These are phyloP conservation scores for Sipunculus nudus DNA, from an alignment of 2,888 invertebrate species.

Conservation along the genomic window DNA sequence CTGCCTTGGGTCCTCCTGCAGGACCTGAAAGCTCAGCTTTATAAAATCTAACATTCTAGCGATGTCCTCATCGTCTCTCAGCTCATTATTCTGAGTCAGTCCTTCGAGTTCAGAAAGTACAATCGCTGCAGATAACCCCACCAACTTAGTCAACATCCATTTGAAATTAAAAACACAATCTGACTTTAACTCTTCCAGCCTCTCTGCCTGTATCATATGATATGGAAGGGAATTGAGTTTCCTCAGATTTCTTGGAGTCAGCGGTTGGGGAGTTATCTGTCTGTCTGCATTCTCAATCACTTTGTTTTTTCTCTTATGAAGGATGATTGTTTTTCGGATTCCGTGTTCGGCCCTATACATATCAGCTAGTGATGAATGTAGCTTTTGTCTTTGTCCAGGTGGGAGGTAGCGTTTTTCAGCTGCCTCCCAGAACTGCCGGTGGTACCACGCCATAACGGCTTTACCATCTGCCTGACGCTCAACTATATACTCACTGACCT, in stretches of 20 bases:
- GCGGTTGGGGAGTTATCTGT: constrained; percentile 24
- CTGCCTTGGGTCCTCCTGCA: constrained; percentile 21
- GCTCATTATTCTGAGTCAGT: not conserved
- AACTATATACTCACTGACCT: constrained; percentile 45
- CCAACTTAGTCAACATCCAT: constrained; percentile 24
- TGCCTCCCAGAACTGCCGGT: constrained; percentile 46
- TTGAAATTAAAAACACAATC: constrained; percentile 30
- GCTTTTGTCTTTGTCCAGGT: too few relatives aligned
- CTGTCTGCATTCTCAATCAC: constrained; percentile 36
- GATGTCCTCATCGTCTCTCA: constrained; percentile 8
- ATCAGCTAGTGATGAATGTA: constrained; percentile 31
- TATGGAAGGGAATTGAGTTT: constrained; percentile 35
- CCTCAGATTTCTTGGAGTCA: constrained; percentile 24
- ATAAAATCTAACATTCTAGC: constrained; percentile 20
- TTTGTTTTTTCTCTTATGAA: constrained; percentile 27
- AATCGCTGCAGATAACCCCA: constrained; percentile 11
- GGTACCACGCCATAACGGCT: constrained; percentile 52
- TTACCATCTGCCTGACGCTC: constrained; percentile 49
- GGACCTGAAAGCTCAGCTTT: constrained; percentile 24
- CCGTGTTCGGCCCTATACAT: constrained; percentile 25
- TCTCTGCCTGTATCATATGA: constrained; percentile 27
- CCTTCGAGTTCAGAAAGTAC: too few relatives aligned
- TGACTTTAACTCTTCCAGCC: constrained; percentile 8
- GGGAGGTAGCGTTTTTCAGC: constrained; percentile 44
- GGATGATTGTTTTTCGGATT: constrained; percentile 26